Evolutionary conservation across 2,888 invertebrate species (phyloP).

Genomic region (Lasius platythorax): DNA sequence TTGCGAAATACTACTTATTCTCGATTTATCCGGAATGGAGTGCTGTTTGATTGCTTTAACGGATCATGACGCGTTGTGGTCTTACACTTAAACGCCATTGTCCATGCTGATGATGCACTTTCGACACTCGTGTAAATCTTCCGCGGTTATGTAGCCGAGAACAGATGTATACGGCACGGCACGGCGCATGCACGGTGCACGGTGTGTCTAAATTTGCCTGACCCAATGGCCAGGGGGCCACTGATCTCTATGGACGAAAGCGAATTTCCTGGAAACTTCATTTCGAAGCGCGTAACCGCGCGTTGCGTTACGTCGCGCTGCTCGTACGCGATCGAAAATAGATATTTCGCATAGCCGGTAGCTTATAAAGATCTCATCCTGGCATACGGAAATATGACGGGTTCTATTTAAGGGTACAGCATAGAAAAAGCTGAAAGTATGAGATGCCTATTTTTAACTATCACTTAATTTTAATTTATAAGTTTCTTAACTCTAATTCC

Average conservation of each 20-base stretch:
- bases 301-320: slow-evolving; percentile 53
- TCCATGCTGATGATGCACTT: slow-evolving; percentile 41
- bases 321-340: slow-evolving; percentile 56
- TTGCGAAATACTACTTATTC: slow-evolving; percentile 16
- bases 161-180: slow-evolving; percentile 50
- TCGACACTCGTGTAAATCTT: slow-evolving; percentile 52
- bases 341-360: slow-evolving; percentile 54
- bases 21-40: slow-evolving; percentile 37
- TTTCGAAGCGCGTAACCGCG: slow-evolving; percentile 48
- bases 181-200: slow-evolving; percentile 20
- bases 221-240: slow-evolving; percentile 72
- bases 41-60: slow-evolving; percentile 46
- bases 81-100: slow-evolving; percentile 50
- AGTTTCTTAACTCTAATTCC: neutral
- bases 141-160: slow-evolving; percentile 54
- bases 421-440: neutral
- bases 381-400: slow-evolving; percentile 18
- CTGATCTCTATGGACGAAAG: slow-evolving; percentile 72
- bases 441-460: no score
- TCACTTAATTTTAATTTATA: neutral
- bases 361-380: slow-evolving; percentile 11
- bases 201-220: slow-evolving; percentile 71
- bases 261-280: slow-evolving; percentile 73
- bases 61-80: slow-evolving; percentile 28
- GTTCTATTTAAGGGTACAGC: neutral